A percentile compares a stretch with the other conserved stretches of the same genome.
Conservation (phyloP, 2,888 invertebrate genomes). For the Nephrotoma flavescens region DNA sequence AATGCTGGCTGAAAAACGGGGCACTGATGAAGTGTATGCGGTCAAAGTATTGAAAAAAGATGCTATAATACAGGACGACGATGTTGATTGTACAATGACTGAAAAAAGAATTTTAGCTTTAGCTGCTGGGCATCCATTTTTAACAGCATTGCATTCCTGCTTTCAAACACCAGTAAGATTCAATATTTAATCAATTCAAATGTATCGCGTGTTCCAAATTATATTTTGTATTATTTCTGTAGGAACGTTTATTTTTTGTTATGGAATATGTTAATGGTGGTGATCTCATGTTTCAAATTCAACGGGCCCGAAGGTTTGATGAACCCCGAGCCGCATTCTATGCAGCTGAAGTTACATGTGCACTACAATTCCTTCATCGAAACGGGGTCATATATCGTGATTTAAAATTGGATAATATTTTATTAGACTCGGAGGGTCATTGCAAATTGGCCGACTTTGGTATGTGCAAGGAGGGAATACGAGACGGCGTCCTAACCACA, state of each 20-base stretch:
- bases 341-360: slow-evolving; percentile 96
- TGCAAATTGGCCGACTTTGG: slow-evolving; percentile 92
- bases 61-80: slow-evolving; percentile 96
- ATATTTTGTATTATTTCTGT: slow-evolving; percentile 10
- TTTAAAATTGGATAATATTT: slow-evolving; percentile 95
- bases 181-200: not conserved
- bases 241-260: slow-evolving; percentile 92
- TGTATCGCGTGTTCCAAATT: not conserved
- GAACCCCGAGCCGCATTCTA: slow-evolving; percentile 87
- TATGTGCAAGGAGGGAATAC: slow-evolving; percentile 73
- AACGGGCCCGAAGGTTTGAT: slow-evolving; percentile 94
- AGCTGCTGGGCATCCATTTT: slow-evolving; percentile 95
- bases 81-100: slow-evolving; percentile 98
- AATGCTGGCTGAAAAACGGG: slow-evolving; percentile 90
- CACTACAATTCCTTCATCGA: slow-evolving; percentile 90
- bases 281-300: slow-evolving; percentile 98
- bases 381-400: slow-evolving; percentile 98
- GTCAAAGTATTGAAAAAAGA: slow-evolving; percentile 91
- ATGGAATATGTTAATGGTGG: slow-evolving; percentile 99
- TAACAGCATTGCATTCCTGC: slow-evolving; percentile 91
- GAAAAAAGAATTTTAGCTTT: slow-evolving; percentile 93
- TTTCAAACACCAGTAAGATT: slow-evolving; percentile 74
- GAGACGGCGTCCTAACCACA: slow-evolving; percentile 74
- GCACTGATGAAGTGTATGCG: slow-evolving; percentile 79
- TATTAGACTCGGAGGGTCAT: slow-evolving; percentile 90